Conservation (phyloP, 2,113 vertebrate genomes). For the Cisticola juncidis region DNA sequence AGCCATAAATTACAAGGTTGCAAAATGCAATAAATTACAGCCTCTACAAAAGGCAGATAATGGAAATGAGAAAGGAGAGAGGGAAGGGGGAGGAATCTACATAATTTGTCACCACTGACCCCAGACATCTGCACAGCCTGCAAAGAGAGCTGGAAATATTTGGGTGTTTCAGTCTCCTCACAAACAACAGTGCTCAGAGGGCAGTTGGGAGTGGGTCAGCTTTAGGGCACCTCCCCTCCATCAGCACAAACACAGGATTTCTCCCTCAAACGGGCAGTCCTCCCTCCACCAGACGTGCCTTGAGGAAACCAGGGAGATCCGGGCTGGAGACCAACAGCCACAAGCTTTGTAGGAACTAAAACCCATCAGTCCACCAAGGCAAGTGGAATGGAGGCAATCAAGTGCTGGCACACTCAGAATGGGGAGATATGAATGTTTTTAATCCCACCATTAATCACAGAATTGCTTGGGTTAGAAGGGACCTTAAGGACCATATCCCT, state of each 20-base stretch:
- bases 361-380: neutral
- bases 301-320: neutral
- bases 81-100: constrained; percentile 61
- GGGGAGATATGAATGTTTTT: neutral
- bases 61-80: constrained; percentile 65
- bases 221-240: neutral
- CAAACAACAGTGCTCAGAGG: neutral
- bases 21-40: constrained; percentile 75
- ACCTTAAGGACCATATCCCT: neutral
- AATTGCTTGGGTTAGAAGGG: neutral
- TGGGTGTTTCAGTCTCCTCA: constrained; percentile 40
- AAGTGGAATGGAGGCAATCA: neutral
- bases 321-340: neutral
- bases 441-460: neutral
- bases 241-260: neutral
- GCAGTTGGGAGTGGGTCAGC: neutral
- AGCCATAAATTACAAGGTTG: constrained; percentile 72
- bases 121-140: constrained; percentile 63
- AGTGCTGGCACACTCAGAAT: neutral
- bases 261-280: accelerated
- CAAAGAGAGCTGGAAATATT: constrained; percentile 59
- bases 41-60: constrained; percentile 72
- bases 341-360: neutral
- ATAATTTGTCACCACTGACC: constrained; percentile 74
- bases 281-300: neutral